These are phyloP conservation scores for Mellivora capensis DNA, from an alignment of 2,113 vertebrate species.

Conservation along the genomic window DNA sequence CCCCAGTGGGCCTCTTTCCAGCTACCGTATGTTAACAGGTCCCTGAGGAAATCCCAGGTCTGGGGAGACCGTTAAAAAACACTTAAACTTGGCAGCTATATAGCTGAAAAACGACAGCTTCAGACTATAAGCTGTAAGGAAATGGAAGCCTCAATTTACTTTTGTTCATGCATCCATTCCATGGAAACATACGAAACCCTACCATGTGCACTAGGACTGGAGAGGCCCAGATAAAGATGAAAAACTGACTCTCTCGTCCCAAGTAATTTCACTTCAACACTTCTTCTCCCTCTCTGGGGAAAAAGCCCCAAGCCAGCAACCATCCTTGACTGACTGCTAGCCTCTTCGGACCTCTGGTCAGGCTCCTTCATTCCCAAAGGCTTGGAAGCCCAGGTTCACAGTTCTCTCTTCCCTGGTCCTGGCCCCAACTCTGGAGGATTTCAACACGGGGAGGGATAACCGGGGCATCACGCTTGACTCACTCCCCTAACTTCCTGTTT, in stretches of 20 bases:
- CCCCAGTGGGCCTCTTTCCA: neutral
- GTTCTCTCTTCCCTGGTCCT: neutral
- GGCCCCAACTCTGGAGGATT: neutral
- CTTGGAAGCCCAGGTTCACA: neutral
- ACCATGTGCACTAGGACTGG: neutral
- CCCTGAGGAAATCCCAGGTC: slow-evolving; percentile 11
- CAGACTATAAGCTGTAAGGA: neutral
- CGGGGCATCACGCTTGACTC: neutral
- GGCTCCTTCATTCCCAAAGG: neutral
- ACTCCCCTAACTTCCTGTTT: neutral
- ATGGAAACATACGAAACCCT: neutral
- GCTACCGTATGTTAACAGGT: slow-evolving; percentile 10
- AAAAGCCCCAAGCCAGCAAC: neutral
- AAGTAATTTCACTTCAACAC: neutral
- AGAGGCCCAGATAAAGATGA: neutral
- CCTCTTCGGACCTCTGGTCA: neutral
- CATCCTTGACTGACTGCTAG: neutral
- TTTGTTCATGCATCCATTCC: neutral
- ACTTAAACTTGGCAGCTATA: slow-evolving; percentile 21
- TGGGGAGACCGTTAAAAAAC: slow-evolving; percentile 17
- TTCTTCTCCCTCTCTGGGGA: neutral
- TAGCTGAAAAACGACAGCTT: slow-evolving; percentile 23
- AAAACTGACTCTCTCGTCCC: neutral
- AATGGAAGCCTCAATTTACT: slow-evolving; percentile 39
- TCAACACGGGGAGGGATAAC: neutral